Evolutionary conservation across 1,140 invertebrate genomes (phyloP).

Genomic region (Luehdorfia chinensis): DNA sequence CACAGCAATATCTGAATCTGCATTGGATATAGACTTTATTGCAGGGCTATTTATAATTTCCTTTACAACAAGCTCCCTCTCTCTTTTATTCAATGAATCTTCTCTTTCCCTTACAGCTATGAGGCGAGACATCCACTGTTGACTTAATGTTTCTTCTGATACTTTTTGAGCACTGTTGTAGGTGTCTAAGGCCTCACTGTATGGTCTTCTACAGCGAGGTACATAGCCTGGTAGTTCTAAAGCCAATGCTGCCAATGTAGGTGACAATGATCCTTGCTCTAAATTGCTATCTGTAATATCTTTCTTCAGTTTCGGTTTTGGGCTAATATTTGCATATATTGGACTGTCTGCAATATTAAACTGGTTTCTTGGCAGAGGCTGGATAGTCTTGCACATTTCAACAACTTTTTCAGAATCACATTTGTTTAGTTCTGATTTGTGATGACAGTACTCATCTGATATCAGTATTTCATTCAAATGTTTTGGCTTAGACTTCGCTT

Average conservation of each 20-base stretch:
- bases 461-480: conserved; percentile 46
- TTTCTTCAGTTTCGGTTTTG: conserved; percentile 30
- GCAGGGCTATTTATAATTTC: conserved; percentile 61
- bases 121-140: conserved; percentile 70
- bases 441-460: conserved; percentile 30
- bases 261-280: conserved; percentile 44
- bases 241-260: conserved; percentile 64
- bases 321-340: conserved; percentile 53
- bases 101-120: conserved; percentile 63
- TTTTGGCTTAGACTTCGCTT: conserved; percentile 33
- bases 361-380: conserved; percentile 48
- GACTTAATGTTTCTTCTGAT: conserved; percentile 64
- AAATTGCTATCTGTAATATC: conserved; percentile 27
- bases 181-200: conserved; percentile 40
- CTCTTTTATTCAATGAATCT: conserved; percentile 64
- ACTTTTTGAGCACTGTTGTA: conserved; percentile 57
- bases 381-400: conserved; percentile 41
- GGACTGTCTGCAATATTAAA: conserved; percentile 42
- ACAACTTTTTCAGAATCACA: conserved; percentile 69
- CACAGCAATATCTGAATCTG: conserved; percentile 25
- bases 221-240: conserved; percentile 72
- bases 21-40: conserved; percentile 34
- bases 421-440: conserved; percentile 45
- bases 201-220: conserved; percentile 55
- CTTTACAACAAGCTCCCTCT: conserved; percentile 66